Evolutionary conservation across 2,797 vertebrate genomes (phyloP), one percentile per base, ranked within the genome.

Genomic region (Oryzias sinensis): DNA sequence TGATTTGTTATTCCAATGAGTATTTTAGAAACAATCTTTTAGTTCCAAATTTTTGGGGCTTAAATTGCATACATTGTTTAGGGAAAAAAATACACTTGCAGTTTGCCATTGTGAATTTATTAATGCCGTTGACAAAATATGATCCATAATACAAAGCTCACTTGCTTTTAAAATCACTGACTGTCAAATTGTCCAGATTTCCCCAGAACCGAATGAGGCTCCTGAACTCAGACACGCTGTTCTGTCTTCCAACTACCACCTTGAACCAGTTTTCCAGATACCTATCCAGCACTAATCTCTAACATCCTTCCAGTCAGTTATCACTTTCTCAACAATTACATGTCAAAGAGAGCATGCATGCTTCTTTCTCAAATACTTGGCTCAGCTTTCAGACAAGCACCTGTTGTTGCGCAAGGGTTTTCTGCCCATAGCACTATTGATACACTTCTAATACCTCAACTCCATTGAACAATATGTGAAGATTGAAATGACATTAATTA

Each of bases 91-190:
- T 79, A 76, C 49, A 87, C 75, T 75, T 74, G 76, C 54, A 57
- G 68, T 61, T 60, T 80, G 68, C 62, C 62, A 75, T 66, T 76
- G 71, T 75, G 65, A 60, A 76, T 91, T 91, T 90, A 91, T 90
- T 91, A 49, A 72, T 63, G 77, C 76, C 65, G 71, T 75, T 79
- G 72, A 84, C 78, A 85, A 59, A 67, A 79, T 77, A 77, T 68
- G 44, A 51, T 66, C 44, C 58, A 73, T 68, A 68, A 76, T 77
- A 88, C 86, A 90, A 78, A 79, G 65, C 71, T 62, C 43, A 50
- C 49, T 79, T 76, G 61, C 8, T 33, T 33, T 79, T 61, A 60
- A 57, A 50, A 68, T 66, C 62, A 79, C 67, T 14, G 24, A 65
- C 51, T 47, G 68, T 59, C 53, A 24, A 68, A 66, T 61, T 64